Conservation (phyloP, 37 sponge, comb jelly and placozoan genomes). For the Geodia barretti region DNA sequence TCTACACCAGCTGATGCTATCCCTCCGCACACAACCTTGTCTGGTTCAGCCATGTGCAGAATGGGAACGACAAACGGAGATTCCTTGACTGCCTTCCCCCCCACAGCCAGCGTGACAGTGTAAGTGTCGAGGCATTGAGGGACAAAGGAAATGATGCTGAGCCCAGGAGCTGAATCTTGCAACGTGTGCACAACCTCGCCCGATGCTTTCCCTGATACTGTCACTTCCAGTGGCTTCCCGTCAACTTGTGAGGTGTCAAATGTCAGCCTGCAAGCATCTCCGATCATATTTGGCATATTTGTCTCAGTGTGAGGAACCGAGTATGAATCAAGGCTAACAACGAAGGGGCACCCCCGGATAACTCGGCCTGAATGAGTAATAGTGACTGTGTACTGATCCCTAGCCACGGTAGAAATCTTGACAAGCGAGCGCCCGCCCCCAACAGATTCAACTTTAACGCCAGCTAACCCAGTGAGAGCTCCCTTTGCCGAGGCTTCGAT, state of each 20-base stretch:
- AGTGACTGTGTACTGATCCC: slow-evolving; percentile 30
- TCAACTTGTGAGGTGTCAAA: slow-evolving; percentile 59
- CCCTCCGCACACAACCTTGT: not conserved
- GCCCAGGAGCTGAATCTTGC: slow-evolving; percentile 6
- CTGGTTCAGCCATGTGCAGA: not conserved
- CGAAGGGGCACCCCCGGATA: slow-evolving; percentile 69
- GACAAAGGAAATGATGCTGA: not conserved
- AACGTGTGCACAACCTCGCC: slow-evolving; percentile 40
- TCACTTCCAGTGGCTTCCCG: slow-evolving; percentile 39
- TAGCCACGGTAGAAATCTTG: slow-evolving; percentile 15
- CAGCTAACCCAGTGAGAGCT: slow-evolving; percentile 14
- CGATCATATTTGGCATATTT: not conserved
- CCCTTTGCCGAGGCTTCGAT: not conserved
- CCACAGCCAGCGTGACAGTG: slow-evolving; percentile 52
- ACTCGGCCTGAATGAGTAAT: slow-evolving; percentile 28
- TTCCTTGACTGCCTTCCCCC: slow-evolving; percentile 33
- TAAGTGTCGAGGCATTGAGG: slow-evolving; percentile 53
- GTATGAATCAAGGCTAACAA: slow-evolving; percentile 32
- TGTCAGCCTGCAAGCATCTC: not conserved
- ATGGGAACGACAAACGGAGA: slow-evolving; percentile 59
- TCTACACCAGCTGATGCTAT: not conserved
- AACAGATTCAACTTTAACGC: slow-evolving; percentile 1
- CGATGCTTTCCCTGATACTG: slow-evolving; percentile 29
- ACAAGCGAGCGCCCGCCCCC: slow-evolving; percentile 3
- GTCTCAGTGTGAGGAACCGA: slow-evolving; percentile 20